Evolutionary conservation across 2,888 invertebrate genomes (phyloP), one percentile per base, ranked within the genome.

Genomic region (Acronicta leporina): DNA sequence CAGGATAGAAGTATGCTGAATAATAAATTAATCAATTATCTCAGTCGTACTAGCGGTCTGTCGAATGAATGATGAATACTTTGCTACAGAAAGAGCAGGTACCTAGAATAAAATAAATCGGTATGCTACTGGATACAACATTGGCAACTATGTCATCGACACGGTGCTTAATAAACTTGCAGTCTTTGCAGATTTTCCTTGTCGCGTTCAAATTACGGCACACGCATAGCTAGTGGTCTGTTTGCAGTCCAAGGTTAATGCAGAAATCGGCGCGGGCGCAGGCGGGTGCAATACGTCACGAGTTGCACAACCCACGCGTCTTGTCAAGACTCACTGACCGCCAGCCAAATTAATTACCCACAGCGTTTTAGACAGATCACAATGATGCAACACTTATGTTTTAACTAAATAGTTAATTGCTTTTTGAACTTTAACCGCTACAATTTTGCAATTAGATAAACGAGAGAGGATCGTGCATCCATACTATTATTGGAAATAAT

Each of bases 201-300:
- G 62, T 51, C 58, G 54, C 68, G 56, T 75, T 44, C 64, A 57
- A 63, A 57, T 78, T 76, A 61, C 45, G 67, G 75, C 77, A 78
- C 41, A 67, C 65, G 59, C 63, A 42, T 43, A 58, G 45, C 48
- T 48, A 45, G 56, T 63, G 65, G 60, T 55, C 70, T 65, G 70
- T 74, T 78, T 73, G 78, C 76, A 74, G 78, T 80, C 82, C 90
- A 90, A 90, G 90, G 90, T 87, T 84, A 86, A 66, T 74, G 79
- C 83, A 83, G 83, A 81, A 83, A 84, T 75, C 75, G 71, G 78
- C 82, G 81, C 80, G 73, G 67, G 78, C 85, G 81, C 84, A 82
- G 79, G 79, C 85, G 79, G 75, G 69, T 80, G 83, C 81, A 79
- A 76, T 77, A 82, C 81, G 81, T 82, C 83, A 82, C 76, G 68